phyloP scores from a whole-genome alignment of 2,113 vertebrate species.

The Psilopsiagon aymara region DNA sequence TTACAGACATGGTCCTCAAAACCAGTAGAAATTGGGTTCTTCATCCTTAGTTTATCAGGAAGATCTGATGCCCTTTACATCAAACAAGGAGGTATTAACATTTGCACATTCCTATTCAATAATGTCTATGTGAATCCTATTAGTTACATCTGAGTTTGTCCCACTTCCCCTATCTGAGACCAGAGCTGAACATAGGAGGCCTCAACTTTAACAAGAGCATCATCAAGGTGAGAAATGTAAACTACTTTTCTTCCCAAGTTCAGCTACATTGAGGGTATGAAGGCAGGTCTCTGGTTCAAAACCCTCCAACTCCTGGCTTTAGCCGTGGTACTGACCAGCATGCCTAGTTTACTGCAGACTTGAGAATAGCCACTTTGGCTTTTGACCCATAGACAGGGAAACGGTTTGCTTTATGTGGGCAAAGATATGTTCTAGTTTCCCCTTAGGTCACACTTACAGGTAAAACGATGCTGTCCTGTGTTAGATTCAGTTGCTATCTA shows the following conservation, averaged over 20 bases:
- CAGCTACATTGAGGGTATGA: background rate
- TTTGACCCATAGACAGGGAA: background rate
- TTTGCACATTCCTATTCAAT: background rate
- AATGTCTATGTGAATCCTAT: background rate
- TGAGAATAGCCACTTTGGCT: background rate
- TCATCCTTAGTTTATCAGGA: background rate
- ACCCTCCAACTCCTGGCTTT: background rate
- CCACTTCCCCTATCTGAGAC: background rate
- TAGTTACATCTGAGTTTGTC: background rate
- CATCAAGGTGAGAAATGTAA: background rate
- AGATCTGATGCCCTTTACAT: background rate
- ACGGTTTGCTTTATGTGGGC: background rate
- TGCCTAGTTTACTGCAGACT: background rate
- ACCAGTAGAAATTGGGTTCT: background rate
- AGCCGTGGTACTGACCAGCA: background rate
- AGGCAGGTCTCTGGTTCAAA: background rate
- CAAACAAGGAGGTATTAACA: background rate
- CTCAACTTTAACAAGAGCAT: background rate
- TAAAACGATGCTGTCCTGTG: background rate
- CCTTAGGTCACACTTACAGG: background rate
- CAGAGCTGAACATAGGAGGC: background rate
- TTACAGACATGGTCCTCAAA: background rate
- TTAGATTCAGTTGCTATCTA: background rate
- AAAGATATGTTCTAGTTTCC: background rate
- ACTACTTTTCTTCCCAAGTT: background rate